A percentile compares a stretch with the other conserved stretches of the same genome.
These are phyloP conservation scores for Stomatorhinus walkeri DNA, from an alignment of 2,797 vertebrate species.

Conservation along the genomic window DNA sequence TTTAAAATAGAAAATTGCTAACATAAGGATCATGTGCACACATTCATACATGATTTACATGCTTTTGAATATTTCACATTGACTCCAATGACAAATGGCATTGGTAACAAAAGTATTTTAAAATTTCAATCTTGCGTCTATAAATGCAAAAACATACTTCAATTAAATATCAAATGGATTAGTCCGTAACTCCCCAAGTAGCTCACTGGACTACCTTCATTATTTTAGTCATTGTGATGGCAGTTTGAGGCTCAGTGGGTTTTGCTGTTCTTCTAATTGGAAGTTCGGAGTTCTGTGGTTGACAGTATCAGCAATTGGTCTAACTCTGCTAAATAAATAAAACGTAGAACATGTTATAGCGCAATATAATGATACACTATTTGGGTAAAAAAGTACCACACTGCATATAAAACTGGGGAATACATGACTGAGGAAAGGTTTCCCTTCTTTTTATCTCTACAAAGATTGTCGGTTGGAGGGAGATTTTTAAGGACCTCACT, in stretches of 20 bases:
- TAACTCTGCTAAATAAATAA: not conserved
- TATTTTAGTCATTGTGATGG: not conserved
- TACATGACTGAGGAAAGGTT: not conserved
- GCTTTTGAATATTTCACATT: constrained; percentile 22
- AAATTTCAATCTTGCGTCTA: not conserved
- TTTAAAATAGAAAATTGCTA: not conserved
- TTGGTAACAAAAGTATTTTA: constrained; percentile 37
- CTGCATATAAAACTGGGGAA: not conserved
- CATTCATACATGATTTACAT: not conserved
- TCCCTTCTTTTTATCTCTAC: not conserved
- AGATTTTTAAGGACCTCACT: not conserved
- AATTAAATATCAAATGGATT: not conserved
- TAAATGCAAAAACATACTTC: not conserved
- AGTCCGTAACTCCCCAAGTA: not conserved
- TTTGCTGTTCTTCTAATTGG: not conserved
- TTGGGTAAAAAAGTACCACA: not conserved
- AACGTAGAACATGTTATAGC: not conserved
- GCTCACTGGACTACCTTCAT: not conserved
- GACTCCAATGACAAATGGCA: constrained; percentile 64
- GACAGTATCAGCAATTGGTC: not conserved
- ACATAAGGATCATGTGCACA: not conserved
- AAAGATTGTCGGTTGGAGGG: not conserved
- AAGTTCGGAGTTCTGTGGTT: not conserved
- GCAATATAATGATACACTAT: not conserved
- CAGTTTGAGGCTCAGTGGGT: not conserved